Percentiles rank a stretch among this genome's conserved stretches.
These are phyloP conservation scores for Planococcus citri DNA, from an alignment of 1,140 invertebrate species.

Conservation along the genomic window DNA sequence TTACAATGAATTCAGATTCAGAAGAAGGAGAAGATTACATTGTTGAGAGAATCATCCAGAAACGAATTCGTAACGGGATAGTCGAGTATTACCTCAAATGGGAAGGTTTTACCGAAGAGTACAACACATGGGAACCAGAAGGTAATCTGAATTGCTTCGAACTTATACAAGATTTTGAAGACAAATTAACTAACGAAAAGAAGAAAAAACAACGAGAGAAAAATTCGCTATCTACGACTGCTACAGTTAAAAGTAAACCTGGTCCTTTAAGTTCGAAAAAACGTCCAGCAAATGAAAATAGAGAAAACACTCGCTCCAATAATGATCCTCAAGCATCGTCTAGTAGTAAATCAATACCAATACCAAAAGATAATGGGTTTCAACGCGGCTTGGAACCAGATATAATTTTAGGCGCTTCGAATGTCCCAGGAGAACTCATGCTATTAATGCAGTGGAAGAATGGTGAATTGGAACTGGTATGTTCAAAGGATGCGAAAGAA, in stretches of 20 bases:
- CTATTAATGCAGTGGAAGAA: conserved; percentile 87
- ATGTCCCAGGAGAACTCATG: conserved; percentile 87
- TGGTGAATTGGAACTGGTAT: conserved; percentile 64
- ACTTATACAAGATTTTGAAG: conserved; percentile 59
- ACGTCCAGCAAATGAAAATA: neutral
- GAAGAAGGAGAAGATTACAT: conserved; percentile 65
- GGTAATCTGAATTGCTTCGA: conserved; percentile 65
- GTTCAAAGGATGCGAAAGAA: conserved; percentile 58
- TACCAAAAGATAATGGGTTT: conserved; percentile 49
- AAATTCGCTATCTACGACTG: conserved; percentile 26
- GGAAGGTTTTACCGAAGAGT: conserved; percentile 41
- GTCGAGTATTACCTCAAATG: conserved; percentile 46
- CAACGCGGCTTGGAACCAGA: conserved; percentile 82
- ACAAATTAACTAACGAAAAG: conserved; percentile 35
- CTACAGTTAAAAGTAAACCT: neutral
- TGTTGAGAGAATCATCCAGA: conserved; percentile 78
- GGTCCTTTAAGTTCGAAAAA: neutral
- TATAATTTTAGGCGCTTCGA: conserved; percentile 88
- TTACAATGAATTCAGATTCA: neutral
- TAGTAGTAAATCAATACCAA: too few relatives aligned
- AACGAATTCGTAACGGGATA: conserved; percentile 61
- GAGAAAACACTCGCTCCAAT: neutral
- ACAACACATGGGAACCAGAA: conserved; percentile 55
- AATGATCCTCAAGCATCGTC: neutral
- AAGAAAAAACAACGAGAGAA: conserved; percentile 30